Evolutionary conservation across 2,113 vertebrate species (phyloP).

Genomic region (Gulo gulo): DNA sequence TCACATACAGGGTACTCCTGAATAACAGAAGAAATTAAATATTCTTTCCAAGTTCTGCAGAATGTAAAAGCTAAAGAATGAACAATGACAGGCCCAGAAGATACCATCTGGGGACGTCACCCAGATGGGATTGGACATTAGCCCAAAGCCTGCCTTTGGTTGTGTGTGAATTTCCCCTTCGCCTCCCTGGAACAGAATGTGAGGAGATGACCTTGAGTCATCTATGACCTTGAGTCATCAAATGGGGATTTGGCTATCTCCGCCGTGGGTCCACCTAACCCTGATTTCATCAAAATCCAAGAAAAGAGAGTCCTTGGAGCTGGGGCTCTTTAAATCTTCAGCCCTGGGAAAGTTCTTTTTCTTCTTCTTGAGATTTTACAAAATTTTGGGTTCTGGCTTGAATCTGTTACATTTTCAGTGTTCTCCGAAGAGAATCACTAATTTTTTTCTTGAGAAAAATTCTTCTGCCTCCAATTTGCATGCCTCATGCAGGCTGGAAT

Average conservation of each 20-base stretch:
- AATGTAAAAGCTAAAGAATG: neutral
- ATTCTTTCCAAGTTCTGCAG: neutral
- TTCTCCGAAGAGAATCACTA: neutral
- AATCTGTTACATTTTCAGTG: neutral
- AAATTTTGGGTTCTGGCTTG: neutral
- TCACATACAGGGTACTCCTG: neutral
- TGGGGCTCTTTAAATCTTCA: neutral
- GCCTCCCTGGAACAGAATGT: neutral
- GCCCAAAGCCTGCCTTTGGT: neutral
- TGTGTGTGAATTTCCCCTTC: neutral
- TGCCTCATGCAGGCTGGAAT: neutral
- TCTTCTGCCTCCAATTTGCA: neutral
- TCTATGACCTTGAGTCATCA: no score
- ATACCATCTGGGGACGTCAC: neutral
- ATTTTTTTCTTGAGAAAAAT: neutral
- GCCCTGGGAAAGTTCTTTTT: neutral
- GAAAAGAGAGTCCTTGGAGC: neutral
- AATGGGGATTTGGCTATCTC: neutral
- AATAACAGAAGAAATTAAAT: neutral
- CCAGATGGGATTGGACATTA: neutral
- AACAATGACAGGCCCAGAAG: neutral
- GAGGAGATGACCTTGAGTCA: neutral
- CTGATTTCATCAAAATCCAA: neutral
- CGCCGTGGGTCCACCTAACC: neutral
- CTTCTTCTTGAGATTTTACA: neutral